Evolutionary conservation across 2,888 invertebrate species (phyloP), one percentile per base, ranked within the genome.

Genomic region (Mesorhabditis sp.): DNA sequence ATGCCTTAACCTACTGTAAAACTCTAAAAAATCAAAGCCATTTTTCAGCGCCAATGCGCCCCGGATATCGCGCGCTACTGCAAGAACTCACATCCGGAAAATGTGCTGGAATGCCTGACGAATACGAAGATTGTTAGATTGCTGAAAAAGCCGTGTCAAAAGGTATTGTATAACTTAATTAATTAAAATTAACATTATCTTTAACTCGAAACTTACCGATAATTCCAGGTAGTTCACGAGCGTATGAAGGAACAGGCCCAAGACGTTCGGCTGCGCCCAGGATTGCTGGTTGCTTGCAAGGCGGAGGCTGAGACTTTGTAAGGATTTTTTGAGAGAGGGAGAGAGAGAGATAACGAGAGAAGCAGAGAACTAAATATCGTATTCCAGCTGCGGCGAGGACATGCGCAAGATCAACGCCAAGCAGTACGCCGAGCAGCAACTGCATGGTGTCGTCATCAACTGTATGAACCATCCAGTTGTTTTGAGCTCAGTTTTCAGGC

Each of bases 181-280:
- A 15, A 3, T 4, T 10, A 63, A 10, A 15, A 50, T 2, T 50
- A 15, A 15, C 42, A 69, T 43, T 15, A 41, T 3, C 44, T 10
- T 68, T 13, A 63, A 13, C 10, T 41, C 10, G 2, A 41, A 28
- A 67, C 42, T 66, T n/a, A 66, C 10, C 28, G 28, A 44, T 44
- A 3, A 13, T 43, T 63, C 15, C 43, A 74, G 65, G 67, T 81
- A 15, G 80, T 82, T 7, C 69, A 77, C 65, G 79, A 78, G 68
- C 72, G 85, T 6, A 78, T 85, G 82, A 73, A 74, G n/a, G 86
- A 85, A 67, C 74, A 80, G 6, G 79, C 81, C 5, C 69, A 77
- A 45, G 94, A 97, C 87, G 92, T 94, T 85, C 91, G 93, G 81
- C 89, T 95, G 71, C 94, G 96, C 88, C 94, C 95, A 2, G 88